Evolutionary conservation across 2,888 invertebrate genomes (phyloP).

Genomic region (Leptothorax acervorum): DNA sequence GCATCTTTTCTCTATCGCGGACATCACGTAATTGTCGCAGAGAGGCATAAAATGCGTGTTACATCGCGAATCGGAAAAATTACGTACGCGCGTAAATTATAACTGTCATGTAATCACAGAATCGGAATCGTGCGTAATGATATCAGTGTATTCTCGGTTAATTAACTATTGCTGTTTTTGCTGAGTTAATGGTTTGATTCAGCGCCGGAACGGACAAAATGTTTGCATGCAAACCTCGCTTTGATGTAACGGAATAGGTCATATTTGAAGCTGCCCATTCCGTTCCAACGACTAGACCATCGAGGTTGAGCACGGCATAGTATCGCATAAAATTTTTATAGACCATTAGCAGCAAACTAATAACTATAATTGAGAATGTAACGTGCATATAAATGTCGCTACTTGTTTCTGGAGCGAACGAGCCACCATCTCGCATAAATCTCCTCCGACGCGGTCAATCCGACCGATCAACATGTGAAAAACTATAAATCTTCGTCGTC

Average conservation of each 20-base stretch:
- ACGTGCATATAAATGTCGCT: slow-evolving; percentile 67
- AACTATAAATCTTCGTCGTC: neutral
- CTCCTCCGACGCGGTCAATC: slow-evolving; percentile 41
- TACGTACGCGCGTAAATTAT: neutral
- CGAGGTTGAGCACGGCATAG: neutral
- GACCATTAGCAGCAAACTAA: slow-evolving; percentile 65
- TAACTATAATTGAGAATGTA: slow-evolving; percentile 72
- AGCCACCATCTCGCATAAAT: slow-evolving; percentile 56
- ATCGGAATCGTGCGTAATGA: slow-evolving; percentile 20
- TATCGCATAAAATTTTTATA: slow-evolving; percentile 67
- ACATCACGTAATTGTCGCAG: neutral
- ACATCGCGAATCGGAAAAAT: neutral
- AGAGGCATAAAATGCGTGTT: slow-evolving; percentile 23
- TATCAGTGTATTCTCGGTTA: slow-evolving; percentile 15
- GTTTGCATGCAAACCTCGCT: neutral
- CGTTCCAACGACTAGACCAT: slow-evolving; percentile 16
- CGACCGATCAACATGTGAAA: neutral
- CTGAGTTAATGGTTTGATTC: slow-evolving; percentile 29
- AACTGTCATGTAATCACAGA: neutral
- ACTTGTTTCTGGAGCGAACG: slow-evolving; percentile 46
- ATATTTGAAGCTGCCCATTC: slow-evolving; percentile 47
- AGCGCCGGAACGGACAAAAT: neutral
- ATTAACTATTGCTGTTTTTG: slow-evolving; percentile 32
- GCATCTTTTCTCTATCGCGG: neutral
- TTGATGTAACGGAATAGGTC: slow-evolving; percentile 53